phyloP scores from a whole-genome alignment of 2,797 vertebrate genomes.

The Phataginus tricuspis region DNA sequence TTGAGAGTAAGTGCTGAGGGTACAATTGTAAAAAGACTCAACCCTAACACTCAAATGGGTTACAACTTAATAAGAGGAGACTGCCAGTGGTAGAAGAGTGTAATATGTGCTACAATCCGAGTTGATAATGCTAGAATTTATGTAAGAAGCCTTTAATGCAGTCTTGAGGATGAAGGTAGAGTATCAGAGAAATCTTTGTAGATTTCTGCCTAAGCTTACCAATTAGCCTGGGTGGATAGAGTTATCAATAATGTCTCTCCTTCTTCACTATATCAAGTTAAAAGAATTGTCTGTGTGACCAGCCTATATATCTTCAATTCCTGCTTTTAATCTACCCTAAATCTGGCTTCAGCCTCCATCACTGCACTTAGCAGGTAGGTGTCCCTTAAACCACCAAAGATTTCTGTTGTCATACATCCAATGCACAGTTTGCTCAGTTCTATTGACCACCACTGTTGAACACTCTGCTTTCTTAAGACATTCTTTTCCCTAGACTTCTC shows the following conservation, averaged over 20 bases:
- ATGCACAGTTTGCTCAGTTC: not conserved
- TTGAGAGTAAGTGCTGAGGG: not conserved
- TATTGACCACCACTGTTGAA: not conserved
- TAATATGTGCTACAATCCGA: not conserved
- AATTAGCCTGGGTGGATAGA: not conserved
- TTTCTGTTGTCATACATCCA: not conserved
- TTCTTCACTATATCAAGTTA: not conserved
- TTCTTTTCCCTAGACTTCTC: not conserved
- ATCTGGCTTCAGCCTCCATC: not conserved
- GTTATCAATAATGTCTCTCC: not conserved
- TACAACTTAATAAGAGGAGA: not conserved
- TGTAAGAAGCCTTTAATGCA: not conserved
- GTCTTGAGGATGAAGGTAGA: not conserved
- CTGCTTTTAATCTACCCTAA: not conserved
- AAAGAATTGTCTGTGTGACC: not conserved
- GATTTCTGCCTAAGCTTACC: not conserved
- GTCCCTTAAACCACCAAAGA: not conserved
- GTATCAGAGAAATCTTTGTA: not conserved
- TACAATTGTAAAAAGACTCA: not conserved
- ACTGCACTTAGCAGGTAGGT: not conserved
- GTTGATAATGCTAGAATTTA: not conserved
- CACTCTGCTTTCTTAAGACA: not conserved
- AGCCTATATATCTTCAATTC: not conserved
- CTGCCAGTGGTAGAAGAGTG: not conserved
- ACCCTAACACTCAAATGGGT: not conserved